These are phyloP conservation scores for Schizothorax lantsangensis DNA, from an alignment of 2,797 vertebrate genomes.

Conservation along the genomic window DNA sequence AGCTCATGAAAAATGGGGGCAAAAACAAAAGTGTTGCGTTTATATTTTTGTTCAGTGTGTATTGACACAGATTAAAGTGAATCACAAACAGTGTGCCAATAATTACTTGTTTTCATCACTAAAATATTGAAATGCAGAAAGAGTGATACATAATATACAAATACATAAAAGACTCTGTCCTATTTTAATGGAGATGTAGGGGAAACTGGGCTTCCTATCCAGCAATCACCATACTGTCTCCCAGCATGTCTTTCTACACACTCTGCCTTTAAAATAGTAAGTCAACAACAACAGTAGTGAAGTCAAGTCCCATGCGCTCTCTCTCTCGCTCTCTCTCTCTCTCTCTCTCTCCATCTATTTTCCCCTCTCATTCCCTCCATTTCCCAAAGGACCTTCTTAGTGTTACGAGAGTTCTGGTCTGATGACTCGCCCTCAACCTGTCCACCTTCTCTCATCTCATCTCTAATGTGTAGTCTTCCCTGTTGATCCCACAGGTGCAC, in stretches of 20 bases:
- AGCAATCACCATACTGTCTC: conserved; percentile 31
- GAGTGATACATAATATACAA: neutral
- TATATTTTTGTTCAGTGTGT: no score
- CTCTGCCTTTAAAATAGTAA: conserved; percentile 61
- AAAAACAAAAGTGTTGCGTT: no score
- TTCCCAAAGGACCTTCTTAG: conserved; percentile 61
- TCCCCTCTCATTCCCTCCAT: conserved; percentile 14
- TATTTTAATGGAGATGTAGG: neutral
- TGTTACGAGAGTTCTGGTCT: conserved; percentile 69
- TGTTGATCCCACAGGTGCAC: conserved; percentile 61
- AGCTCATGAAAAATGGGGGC: no score
- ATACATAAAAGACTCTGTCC: neutral
- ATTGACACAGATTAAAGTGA: neutral
- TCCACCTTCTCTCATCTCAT: conserved; percentile 60
- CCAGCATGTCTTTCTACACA: conserved; percentile 57
- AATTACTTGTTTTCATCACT: neutral
- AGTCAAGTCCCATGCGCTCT: conserved; percentile 14
- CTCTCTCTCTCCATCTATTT: neutral
- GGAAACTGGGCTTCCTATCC: neutral
- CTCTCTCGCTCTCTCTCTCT: neutral
- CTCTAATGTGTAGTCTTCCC: conserved; percentile 64
- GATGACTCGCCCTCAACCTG: conserved; percentile 65
- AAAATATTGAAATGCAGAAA: neutral
- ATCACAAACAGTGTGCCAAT: neutral
- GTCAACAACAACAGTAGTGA: conserved; percentile 67